Evolutionary conservation across 2,888 invertebrate genomes (phyloP), one percentile per base, ranked within the genome.

Genomic region (Labia minor): DNA sequence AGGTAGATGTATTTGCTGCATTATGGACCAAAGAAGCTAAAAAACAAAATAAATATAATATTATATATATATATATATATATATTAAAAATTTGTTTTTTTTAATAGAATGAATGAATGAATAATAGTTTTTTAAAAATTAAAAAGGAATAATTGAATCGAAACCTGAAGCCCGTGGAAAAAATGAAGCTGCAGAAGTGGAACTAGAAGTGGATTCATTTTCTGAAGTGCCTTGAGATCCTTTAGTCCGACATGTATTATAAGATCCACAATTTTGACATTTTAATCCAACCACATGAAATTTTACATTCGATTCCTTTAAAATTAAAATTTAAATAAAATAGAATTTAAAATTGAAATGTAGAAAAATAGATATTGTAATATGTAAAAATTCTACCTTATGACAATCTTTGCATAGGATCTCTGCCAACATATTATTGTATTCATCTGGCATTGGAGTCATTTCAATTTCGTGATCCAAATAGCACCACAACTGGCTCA

Each of bases 371-470:
- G 70, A 66, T 14, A 65, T 61, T 65, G 49, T 49, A 49, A 49
- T 63, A 21, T 21, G 26, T 64, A 16, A 21, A 63, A 33, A 67
- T 61, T 67, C 67, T 78, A 91, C 92, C 85, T 90, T 87, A 77
- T 93, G 93, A 77, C 95, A 95, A 79, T 95, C 95, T 77, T 90
- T 91, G 80, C 95, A 95, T 8, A 93, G 82, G 74, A 94, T 90
- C 67, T 89, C 86, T 19, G 91, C 88, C 73, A 86, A 86, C 75
- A 87, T 87, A 76, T 90, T 86, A 8, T 85, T 86, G 74, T 92
- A 92, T 73, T 90, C 91, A 0, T 85, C 82, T 0, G 94, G 92
- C 88, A 94, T 90, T 3, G 90, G 89, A 26, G 90, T 90, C 68
- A 86, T 83, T 0, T 84, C 85, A 19, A 93, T 87, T 77, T 93